Percentiles rank a stretch among this genome's conserved stretches.
Conservation (phyloP, 2,113 vertebrate genomes). For the Microcebus griseorufus region DNA sequence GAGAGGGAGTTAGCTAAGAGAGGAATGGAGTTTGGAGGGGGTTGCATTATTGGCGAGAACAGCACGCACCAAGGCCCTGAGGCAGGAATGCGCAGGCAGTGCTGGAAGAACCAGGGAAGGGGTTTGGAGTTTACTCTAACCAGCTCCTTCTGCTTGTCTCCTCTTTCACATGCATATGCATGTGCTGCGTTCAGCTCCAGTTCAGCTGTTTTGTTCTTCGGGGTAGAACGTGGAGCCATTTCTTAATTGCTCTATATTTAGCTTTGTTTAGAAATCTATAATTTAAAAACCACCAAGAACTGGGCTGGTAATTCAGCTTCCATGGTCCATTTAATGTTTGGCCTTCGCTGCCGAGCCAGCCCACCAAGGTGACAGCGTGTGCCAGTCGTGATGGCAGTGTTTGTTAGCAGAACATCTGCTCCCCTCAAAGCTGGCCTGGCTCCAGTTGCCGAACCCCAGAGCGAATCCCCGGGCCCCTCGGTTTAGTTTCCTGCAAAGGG, state of each 20-base stretch:
- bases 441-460: background rate
- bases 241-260: constrained; percentile 71
- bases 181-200: background rate
- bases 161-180: background rate
- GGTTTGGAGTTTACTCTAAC: background rate
- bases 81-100: background rate
- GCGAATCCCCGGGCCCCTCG: background rate
- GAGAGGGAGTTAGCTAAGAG: background rate
- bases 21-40: too few species aligned
- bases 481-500: background rate
- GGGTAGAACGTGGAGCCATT: constrained; percentile 30
- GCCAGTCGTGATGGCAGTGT: background rate
- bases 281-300: constrained; percentile 64
- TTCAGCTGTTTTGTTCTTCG: constrained; percentile 47
- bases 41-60: fast-evolving
- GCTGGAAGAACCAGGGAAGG: background rate
- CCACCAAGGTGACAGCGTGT: background rate
- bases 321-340: constrained; percentile 55
- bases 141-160: background rate
- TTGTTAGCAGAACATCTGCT: constrained; percentile 34
- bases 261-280: constrained; percentile 68
- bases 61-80: background rate
- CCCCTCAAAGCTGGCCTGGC: background rate
- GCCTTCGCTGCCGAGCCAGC: background rate
- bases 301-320: constrained; percentile 62